Evolutionary conservation across 2,113 vertebrate genomes (phyloP).

Genomic region (Australoheros scitulus): DNA sequence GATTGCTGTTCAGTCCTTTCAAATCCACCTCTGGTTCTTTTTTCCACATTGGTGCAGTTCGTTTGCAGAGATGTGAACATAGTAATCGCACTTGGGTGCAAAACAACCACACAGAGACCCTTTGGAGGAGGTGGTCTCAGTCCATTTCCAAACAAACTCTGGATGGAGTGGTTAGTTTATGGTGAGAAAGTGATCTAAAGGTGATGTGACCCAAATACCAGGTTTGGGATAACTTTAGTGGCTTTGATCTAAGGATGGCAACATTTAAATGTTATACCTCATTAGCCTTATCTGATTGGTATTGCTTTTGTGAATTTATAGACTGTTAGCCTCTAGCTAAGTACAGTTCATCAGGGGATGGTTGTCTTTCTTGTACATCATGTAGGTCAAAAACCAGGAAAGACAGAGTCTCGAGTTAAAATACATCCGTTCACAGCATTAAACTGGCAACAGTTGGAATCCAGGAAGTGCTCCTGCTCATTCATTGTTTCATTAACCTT

Average conservation of each 20-base stretch:
- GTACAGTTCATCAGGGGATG: too few relatives aligned
- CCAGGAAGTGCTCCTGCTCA: too few relatives aligned
- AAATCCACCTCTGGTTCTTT: background rate
- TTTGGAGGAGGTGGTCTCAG: background rate
- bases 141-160: rapidly evolving
- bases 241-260: background rate
- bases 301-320: too few relatives aligned
- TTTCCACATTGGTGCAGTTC: background rate
- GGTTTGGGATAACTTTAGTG: background rate
- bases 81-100: background rate
- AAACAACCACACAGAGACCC: background rate
- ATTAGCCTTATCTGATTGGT: too few relatives aligned
- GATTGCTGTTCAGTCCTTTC: background rate
- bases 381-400: too few relatives aligned
- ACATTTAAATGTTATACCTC: background rate
- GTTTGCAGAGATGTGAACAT: background rate
- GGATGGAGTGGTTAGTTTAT: background rate
- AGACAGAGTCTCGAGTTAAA: too few relatives aligned
- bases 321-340: too few relatives aligned
- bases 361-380: too few relatives aligned
- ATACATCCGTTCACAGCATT: too few relatives aligned
- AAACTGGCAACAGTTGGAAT: too few relatives aligned
- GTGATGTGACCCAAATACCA: background rate
- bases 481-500: too few relatives aligned
- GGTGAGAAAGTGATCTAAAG: background rate